Percentiles rank a stretch among this genome's conserved stretches.
phyloP scores from a whole-genome alignment of 1,140 invertebrate genomes.

The Helicorthomorpha holstii region DNA sequence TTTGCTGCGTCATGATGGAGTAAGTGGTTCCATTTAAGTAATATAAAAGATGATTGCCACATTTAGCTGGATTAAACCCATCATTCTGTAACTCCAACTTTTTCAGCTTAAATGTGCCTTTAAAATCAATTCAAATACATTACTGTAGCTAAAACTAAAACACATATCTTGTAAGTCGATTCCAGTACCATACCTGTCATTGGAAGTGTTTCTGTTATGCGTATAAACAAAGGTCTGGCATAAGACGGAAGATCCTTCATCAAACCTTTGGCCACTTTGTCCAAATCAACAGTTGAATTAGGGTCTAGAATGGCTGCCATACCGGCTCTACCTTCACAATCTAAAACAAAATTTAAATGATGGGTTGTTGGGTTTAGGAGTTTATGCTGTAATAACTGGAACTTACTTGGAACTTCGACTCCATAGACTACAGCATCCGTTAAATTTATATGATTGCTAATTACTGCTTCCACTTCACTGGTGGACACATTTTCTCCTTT shows the following conservation, averaged over 20 bases:
- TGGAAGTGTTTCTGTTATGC: conserved; percentile 62
- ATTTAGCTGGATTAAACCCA: conserved; percentile 59
- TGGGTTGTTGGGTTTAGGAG: too few species aligned
- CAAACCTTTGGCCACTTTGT: conserved; percentile 39
- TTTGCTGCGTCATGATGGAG: conserved; percentile 40
- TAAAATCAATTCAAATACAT: not conserved
- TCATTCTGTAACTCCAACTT: conserved; percentile 84
- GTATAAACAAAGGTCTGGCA: conserved; percentile 71
- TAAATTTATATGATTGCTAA: conserved; percentile 68
- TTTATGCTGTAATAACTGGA: not conserved
- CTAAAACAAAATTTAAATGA: conserved; percentile 39
- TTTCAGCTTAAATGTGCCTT: conserved; percentile 83
- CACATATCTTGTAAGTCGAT: too few species aligned
- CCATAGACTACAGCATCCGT: conserved; percentile 88
- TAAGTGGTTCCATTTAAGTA: conserved; percentile 44
- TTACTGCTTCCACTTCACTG: conserved; percentile 83
- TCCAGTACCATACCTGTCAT: conserved; percentile 43
- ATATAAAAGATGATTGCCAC: conserved; percentile 52
- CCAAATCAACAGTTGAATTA: conserved; percentile 46
- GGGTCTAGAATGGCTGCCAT: conserved; percentile 89
- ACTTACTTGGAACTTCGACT: conserved; percentile 49
- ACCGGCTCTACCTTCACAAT: conserved; percentile 78
- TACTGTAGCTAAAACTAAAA: not conserved
- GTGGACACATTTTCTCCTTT: conserved; percentile 99
- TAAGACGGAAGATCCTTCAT: conserved; percentile 59